Base-by-base conservation (phyloP, 2,888 invertebrate genomes). In the Lasius fuliginosus region DNA sequence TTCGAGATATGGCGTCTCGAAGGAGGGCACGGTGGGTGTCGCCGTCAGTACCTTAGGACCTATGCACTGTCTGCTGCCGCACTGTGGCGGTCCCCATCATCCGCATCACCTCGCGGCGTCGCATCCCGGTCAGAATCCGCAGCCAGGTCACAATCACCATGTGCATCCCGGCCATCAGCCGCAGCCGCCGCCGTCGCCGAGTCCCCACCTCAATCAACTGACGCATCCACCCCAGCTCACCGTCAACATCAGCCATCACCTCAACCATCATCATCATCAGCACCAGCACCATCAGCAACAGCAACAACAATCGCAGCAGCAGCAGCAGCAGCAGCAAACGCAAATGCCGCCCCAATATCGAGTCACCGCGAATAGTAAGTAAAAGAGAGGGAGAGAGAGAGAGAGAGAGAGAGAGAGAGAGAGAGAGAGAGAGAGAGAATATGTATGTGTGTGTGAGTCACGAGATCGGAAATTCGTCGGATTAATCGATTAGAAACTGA, bases 21-120 rank as follows among this genome's bases (percentile, higher is more conserved):
- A 94, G 92, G 94, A 94, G 90, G 93, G 94, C 90, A 91, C 93
- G 82, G 93, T 94, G 86, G 94, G 93, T 88, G 94, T 94, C 81
- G 93, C 94, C 86, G 93, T 93, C 42, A 92, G 93, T 86, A 92
- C 93, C 85, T 76, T 81, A 81, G 94, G 92, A 73, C 91, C 93
- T 71, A 93, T 93, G 79, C 94, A 94, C 86, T 93, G 92, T 85
- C 86, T 93, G 64, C 82, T 93, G 84, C 92, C 92, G 75, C 93
- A 92, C 83, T 93, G 92, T 85, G 92, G 89, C 85, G 73, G 92
- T 33, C 92, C 94, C 30, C 94, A 94, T 85, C 94, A 94, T 71
- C 93, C 92, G 15, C 93, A 94, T 73, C 94, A 93, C 75, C 90
- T 93, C 84, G 91, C 94, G 82, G 90, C 89, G 68, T 92, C 94